Evolutionary conservation across 2,888 invertebrate species (phyloP).

Genomic region (Scaptomyza polygonia): DNA sequence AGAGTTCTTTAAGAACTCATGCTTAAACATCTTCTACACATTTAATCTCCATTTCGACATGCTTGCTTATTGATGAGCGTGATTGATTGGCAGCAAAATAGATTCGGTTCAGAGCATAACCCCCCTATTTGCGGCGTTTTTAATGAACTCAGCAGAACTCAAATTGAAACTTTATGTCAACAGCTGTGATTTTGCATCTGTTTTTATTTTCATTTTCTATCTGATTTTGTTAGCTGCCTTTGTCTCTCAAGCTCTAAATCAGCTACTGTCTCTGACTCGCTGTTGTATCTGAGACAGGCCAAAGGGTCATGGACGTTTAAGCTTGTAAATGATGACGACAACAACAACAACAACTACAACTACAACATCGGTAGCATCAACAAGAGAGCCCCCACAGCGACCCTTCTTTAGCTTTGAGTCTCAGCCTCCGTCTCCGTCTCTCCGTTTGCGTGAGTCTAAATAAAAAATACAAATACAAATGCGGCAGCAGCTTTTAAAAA

Average conservation of each 20-base stretch:
- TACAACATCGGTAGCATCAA: constrained; percentile 17
- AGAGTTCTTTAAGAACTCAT: neutral
- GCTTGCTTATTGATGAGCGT: constrained; percentile 24
- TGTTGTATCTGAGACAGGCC: constrained; percentile 58
- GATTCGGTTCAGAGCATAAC: constrained; percentile 8
- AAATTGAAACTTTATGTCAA: constrained; percentile 63
- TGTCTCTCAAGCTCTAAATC: constrained; percentile 16
- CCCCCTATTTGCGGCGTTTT: constrained; percentile 42
- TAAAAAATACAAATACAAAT: constrained; percentile 27
- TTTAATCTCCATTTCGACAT: neutral
- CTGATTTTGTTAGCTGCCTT: constrained; percentile 30
- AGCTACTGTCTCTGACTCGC: constrained; percentile 17
- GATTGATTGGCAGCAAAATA: constrained; percentile 27
- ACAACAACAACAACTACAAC: constrained; percentile 34
- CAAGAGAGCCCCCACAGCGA: constrained; percentile 9
- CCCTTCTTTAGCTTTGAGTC: constrained; percentile 16
- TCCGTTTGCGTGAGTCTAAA: constrained; percentile 30
- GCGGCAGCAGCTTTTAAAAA: constrained; percentile 48
- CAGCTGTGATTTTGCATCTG: constrained; percentile 55
- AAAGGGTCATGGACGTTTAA: constrained; percentile 78
- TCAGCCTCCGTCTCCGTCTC: constrained; percentile 10
- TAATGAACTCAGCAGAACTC: constrained; percentile 55
- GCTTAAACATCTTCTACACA: neutral
- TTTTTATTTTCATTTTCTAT: constrained; percentile 30
- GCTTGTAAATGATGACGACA: constrained; percentile 68